Evolutionary conservation across 1,140 invertebrate genomes (phyloP).

Genomic region (Drosophila pandora): DNA sequence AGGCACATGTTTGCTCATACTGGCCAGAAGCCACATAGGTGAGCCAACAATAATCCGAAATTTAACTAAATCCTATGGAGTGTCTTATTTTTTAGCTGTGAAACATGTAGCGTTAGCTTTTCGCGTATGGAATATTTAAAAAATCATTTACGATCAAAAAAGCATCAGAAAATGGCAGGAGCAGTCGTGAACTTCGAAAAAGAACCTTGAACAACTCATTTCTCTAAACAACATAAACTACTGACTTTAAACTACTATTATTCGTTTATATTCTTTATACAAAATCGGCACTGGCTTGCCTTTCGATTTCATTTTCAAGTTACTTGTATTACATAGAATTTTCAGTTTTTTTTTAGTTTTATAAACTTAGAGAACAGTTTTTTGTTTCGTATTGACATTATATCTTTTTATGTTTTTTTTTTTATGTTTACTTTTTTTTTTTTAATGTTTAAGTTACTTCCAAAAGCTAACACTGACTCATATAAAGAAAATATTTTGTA

Average conservation of each 20-base stretch:
- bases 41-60: background rate
- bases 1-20: slow-evolving; percentile 36
- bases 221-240: background rate
- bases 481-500: background rate
- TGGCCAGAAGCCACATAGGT: slow-evolving; percentile 31
- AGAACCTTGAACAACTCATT: background rate
- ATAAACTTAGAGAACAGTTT: background rate
- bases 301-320: background rate
- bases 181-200: background rate
- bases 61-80: background rate
- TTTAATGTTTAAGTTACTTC: background rate
- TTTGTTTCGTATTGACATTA: background rate
- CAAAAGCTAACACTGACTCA: background rate
- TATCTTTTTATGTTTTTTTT: background rate
- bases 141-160: slow-evolving; percentile 17
- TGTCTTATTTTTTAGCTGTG: slow-evolving; percentile 24
- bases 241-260: no score
- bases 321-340: background rate
- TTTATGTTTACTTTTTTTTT: background rate
- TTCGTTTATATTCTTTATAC: background rate
- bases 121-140: slow-evolving; percentile 19
- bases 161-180: slow-evolving; percentile 18
- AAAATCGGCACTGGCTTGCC: slow-evolving; percentile 2
- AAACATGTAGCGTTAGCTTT: slow-evolving; percentile 32
- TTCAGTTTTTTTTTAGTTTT: background rate